A percentile compares a stretch with the other conserved stretches of the same genome.
Conservation (phyloP, 2,113 vertebrate species). For the Cynocephalus volans region DNA sequence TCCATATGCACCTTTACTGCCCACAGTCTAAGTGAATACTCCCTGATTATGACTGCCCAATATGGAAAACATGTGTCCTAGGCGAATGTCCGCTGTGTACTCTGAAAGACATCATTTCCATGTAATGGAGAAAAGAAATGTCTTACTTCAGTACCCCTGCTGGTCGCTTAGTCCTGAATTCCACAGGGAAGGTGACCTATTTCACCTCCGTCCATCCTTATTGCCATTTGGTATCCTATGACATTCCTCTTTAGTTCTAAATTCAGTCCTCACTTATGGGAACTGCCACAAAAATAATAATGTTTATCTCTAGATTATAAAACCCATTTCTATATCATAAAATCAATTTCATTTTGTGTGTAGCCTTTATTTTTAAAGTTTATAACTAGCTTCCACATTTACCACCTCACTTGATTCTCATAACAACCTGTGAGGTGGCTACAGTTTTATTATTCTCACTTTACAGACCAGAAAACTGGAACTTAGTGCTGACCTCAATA, state of each 20-base stretch:
- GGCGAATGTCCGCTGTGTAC: not conserved
- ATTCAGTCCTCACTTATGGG: not conserved
- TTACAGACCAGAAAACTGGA: constrained; percentile 33
- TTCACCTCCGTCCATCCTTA: not conserved
- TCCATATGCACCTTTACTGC: constrained; percentile 13
- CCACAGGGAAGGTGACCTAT: not conserved
- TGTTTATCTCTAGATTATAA: not conserved
- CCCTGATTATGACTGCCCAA: constrained; percentile 47
- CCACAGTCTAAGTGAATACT: not conserved
- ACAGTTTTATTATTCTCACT: constrained; percentile 27
- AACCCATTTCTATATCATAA: not conserved
- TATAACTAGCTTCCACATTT: not conserved
- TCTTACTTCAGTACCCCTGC: not conserved
- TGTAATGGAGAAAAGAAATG: not conserved
- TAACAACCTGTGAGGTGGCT: not conserved
- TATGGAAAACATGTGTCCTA: constrained; percentile 47
- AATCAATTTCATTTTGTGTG: constrained; percentile 45
- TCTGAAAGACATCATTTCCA: constrained; percentile 58
- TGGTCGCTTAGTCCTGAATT: not conserved
- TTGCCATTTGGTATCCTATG: not conserved
- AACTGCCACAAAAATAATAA: not conserved
- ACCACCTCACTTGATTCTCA: not conserved
- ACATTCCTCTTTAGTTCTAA: not conserved
- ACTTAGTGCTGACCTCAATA: not conserved
- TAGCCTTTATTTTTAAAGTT: not conserved